Evolutionary conservation across 1,140 invertebrate species (phyloP).

Genomic region (Brachionus angularis): DNA sequence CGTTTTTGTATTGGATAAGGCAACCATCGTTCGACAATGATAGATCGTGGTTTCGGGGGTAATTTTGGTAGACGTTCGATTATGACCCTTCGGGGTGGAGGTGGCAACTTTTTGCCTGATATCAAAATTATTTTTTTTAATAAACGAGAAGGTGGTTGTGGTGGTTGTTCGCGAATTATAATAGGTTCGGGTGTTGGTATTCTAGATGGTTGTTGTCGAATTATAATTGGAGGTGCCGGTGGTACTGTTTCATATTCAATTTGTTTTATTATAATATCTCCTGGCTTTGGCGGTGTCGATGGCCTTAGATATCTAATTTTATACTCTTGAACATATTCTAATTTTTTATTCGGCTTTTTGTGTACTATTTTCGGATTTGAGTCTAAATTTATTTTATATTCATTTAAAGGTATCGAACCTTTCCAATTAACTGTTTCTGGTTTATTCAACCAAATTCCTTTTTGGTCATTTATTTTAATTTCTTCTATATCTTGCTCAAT

Average conservation of each 20-base stretch:
- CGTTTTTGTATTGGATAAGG: slow-evolving; percentile 21
- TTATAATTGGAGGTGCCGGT: slow-evolving; percentile 42
- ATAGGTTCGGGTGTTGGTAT: slow-evolving; percentile 27
- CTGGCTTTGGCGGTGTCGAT: slow-evolving; percentile 38
- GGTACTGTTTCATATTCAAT: not conserved
- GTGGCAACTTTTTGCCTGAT: not conserved
- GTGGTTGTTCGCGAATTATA: slow-evolving; percentile 28
- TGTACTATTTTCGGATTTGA: slow-evolving; percentile 17
- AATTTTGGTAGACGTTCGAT: slow-evolving; percentile 27
- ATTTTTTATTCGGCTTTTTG: not conserved
- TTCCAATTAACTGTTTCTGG: not conserved
- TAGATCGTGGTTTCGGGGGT: slow-evolving; percentile 33
- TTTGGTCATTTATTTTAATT: not conserved
- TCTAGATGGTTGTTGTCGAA: slow-evolving; percentile 30
- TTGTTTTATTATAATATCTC: slow-evolving; percentile 28
- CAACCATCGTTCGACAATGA: slow-evolving; percentile 43
- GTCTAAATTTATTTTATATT: slow-evolving; percentile 41
- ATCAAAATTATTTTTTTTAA: slow-evolving; percentile 15
- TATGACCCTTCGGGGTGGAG: slow-evolving; percentile 37
- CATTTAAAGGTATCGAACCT: slow-evolving; percentile 17
- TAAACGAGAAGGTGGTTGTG: slow-evolving; percentile 3
- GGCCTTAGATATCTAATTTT: slow-evolving; percentile 1
- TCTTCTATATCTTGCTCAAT: not conserved
- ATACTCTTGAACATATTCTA: not conserved
- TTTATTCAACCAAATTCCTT: slow-evolving; percentile 12